These are phyloP conservation scores for Apis mellifera DNA, from an alignment of 1,140 invertebrate species.

Conservation along the genomic window DNA sequence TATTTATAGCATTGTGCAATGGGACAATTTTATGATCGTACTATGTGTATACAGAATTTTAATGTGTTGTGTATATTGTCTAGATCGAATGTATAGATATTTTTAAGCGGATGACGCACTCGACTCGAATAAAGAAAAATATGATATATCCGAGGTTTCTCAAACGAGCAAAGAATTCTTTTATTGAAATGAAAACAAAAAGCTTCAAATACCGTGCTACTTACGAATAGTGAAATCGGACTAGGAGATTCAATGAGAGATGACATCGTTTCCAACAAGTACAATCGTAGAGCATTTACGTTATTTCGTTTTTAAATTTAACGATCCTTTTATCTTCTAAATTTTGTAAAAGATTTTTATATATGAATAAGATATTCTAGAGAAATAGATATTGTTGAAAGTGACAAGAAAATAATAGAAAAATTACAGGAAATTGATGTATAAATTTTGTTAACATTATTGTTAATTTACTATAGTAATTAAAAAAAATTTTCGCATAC, in stretches of 20 bases:
- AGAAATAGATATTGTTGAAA: too few species aligned
- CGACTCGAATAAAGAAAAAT: neutral
- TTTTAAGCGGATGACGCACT: constrained; percentile 29
- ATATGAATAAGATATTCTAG: too few species aligned
- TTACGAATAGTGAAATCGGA: constrained; percentile 6
- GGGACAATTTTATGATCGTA: constrained; percentile 4
- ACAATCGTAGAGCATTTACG: constrained; percentile 60
- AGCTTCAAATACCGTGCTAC: neutral
- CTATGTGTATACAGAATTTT: constrained; percentile 31
- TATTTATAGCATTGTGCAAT: constrained; percentile 17
- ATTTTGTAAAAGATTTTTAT: neutral
- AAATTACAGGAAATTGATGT: neutral
- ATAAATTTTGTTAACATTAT: neutral
- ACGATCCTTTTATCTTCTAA: constrained; percentile 34
- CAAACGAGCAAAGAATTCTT: neutral
- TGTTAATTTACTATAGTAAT: neutral
- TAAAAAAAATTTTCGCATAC: neutral
- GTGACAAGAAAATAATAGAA: neutral
- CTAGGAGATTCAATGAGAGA: constrained; percentile 9
- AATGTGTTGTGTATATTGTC: constrained; percentile 40
- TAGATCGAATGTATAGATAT: constrained; percentile 17
- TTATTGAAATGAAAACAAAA: neutral
- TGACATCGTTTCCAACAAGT: constrained; percentile 56
- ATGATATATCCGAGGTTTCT: neutral
- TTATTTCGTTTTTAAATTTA: constrained; percentile 62